phyloP scores from a whole-genome alignment of 2,113 vertebrate genomes.

The Pan troglodytes region NHGRI_mPanTro3-v2.1_pri NC_072398.2:25471001-25471500 shows the following conservation, averaged over 20 bases:
- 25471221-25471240: background rate
- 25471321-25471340: background rate
- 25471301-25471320: background rate
- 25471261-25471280: background rate
- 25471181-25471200: background rate
- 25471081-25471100: background rate
- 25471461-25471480: background rate
- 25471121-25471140: background rate
- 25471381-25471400: background rate
- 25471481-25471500: background rate
- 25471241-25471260: background rate
- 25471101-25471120: background rate
- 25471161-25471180: background rate
- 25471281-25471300: background rate
- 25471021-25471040: background rate
- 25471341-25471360: background rate
- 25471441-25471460: background rate
- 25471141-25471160: background rate
- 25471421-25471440: fast-evolving
- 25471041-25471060: background rate
- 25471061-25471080: background rate
- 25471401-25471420: background rate
- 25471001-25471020: fast-evolving
- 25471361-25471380: background rate
- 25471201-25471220: conserved; percentile 24